phyloP scores from a whole-genome alignment of 1,140 invertebrate genomes.

The Sarcophaga bullata region DNA sequence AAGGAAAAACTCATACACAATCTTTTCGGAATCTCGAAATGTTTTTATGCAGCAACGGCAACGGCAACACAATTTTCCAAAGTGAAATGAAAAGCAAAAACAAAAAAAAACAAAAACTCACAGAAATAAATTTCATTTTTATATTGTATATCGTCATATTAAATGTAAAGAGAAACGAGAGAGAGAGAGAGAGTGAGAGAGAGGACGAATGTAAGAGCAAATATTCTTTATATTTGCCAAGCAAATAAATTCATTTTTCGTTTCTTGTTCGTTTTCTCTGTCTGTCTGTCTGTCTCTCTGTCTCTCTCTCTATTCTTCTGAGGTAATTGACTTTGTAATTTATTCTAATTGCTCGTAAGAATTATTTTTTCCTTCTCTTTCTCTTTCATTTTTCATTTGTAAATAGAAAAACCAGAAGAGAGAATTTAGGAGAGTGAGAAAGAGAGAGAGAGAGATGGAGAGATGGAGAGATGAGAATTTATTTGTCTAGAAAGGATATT shows the following conservation, averaged over 20 bases:
- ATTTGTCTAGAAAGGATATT: conserved; percentile 38
- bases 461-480: too few species aligned
- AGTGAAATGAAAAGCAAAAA: too few species aligned
- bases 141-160: not conserved
- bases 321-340: conserved; percentile 41
- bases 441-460: too few species aligned
- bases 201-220: not conserved
- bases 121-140: not conserved
- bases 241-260: conserved; percentile 24
- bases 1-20: not conserved
- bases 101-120: too few species aligned
- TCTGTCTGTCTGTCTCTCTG: not conserved
- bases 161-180: not conserved
- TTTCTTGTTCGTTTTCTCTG: not conserved
- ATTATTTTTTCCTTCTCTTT: too few species aligned
- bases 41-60: not conserved
- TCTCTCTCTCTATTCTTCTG: not conserved
- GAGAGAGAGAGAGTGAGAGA: not conserved
- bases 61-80: too few species aligned
- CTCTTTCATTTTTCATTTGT: not conserved
- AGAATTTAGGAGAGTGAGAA: too few species aligned
- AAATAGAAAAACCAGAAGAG: not conserved
- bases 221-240: conserved; percentile 27
- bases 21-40: conserved; percentile 8
- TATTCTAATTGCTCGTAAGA: conserved; percentile 30